Base-by-base conservation (phyloP, 2,888 invertebrate genomes). In the Chorisops tibialis region DNA sequence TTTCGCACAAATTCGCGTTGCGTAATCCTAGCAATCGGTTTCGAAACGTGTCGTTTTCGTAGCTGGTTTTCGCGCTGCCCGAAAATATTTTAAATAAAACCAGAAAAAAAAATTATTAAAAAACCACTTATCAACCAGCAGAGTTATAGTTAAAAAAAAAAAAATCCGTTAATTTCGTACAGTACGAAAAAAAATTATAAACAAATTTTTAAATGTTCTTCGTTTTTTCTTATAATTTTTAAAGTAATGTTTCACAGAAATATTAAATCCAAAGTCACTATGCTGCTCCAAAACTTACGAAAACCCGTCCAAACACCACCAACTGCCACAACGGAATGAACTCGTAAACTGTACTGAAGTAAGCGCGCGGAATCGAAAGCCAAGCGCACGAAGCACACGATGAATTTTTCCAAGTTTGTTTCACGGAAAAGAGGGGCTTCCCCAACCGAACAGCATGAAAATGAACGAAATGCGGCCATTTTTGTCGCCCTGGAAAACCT, bases 321-420 rank as follows among this genome's bases (percentile, higher is more conserved):
- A 69, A 69, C 67, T 72, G 71, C 72, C 67, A 70, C 70, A 69
- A 72, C 69, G 73, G 75, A 77, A 75, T 77, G 76, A 77, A 74
- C 70, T 45, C 30, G 30, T 18, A 45, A 45, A 39, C 45, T 39
- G 30, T 7, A 30, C 7, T 30, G 22, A 54, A 22, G 24, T 22
- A 19, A 35, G 14, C 30, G 45, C 14, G 35, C 56, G 45, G 30
- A 56, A 43, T 56, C 43, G 43, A 56, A 43, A 18, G 18, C 43
- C 56, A 56, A 30, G n/a, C 43, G n/a, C 30, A 22, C 45, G 43
- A 45, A 24, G 43, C 56, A 43, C 56, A 43, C 50, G 21, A 50
- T 50, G 50, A 35, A 50, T 50, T 14, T 50, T 50, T 14, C n/a
- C n/a, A n/a, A n/a, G n/a, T n/a, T n/a, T n/a, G n/a, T n/a, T n/a